phyloP scores from a whole-genome alignment of 2,113 vertebrate species.

The Orcinus orca region DNA sequence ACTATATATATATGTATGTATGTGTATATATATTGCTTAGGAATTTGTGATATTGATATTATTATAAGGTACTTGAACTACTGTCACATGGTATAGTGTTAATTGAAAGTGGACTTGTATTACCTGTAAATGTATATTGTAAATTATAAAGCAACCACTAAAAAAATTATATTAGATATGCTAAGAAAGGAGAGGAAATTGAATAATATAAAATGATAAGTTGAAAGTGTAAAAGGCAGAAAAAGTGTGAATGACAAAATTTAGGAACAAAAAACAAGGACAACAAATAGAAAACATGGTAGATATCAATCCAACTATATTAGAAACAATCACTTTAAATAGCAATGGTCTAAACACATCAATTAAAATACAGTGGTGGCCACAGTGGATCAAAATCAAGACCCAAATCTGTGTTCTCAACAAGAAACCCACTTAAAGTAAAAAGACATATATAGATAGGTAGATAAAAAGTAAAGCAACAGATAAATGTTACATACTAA shows the following conservation, averaged over 20 bases:
- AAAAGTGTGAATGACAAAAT: background rate
- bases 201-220: background rate
- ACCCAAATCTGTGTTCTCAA: background rate
- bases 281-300: background rate
- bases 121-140: background rate
- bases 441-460: background rate
- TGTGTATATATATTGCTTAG: background rate
- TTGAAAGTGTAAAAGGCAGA: background rate
- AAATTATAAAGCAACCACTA: background rate
- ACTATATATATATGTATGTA: background rate
- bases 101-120: background rate
- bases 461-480: background rate
- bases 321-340: background rate
- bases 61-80: background rate
- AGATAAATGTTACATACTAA: background rate
- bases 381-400: background rate
- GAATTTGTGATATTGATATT: background rate
- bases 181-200: background rate
- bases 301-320: background rate
- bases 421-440: background rate
- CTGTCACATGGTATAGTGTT: background rate
- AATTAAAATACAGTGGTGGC: background rate
- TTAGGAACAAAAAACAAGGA: background rate
- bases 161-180: background rate
- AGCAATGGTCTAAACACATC: background rate